These are phyloP conservation scores for Trichoplusia ni DNA, from an alignment of 1,140 invertebrate species.

Conservation along the genomic window DNA sequence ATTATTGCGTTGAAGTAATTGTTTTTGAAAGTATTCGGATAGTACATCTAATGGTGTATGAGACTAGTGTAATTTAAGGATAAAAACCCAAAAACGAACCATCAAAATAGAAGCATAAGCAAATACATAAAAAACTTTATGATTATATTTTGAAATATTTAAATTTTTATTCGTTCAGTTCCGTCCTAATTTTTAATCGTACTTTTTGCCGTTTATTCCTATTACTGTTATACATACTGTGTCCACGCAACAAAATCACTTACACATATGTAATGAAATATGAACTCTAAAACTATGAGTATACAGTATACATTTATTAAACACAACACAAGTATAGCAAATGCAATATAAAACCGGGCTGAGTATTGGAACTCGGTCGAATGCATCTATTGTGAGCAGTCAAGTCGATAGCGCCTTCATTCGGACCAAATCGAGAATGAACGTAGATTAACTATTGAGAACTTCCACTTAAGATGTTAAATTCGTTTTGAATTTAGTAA, in stretches of 20 bases:
- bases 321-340: background rate
- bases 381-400: slow-evolving; percentile 63
- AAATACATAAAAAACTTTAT: no score
- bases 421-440: slow-evolving; percentile 71
- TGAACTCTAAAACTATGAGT: background rate
- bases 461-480: slow-evolving; percentile 60
- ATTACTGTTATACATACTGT: no score
- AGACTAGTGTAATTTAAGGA: no score
- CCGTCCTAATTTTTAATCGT: no score
- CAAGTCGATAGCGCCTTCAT: slow-evolving; percentile 55
- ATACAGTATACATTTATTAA: no score
- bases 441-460: slow-evolving; percentile 72
- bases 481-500: slow-evolving; percentile 41
- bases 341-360: slow-evolving; percentile 18
- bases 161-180: no score
- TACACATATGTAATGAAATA: background rate
- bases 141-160: no score
- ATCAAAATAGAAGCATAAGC: no score
- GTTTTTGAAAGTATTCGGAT: background rate
- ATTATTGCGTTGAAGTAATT: background rate
- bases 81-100: no score
- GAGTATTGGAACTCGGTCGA: slow-evolving; percentile 35
- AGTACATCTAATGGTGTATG: no score
- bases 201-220: no score
- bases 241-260: background rate